Percentiles rank a stretch among this genome's conserved stretches.
These are phyloP conservation scores for Plumapathes pennacea DNA, from an alignment of 92 coral and sea anemone genomes.

Conservation along the genomic window DNA sequence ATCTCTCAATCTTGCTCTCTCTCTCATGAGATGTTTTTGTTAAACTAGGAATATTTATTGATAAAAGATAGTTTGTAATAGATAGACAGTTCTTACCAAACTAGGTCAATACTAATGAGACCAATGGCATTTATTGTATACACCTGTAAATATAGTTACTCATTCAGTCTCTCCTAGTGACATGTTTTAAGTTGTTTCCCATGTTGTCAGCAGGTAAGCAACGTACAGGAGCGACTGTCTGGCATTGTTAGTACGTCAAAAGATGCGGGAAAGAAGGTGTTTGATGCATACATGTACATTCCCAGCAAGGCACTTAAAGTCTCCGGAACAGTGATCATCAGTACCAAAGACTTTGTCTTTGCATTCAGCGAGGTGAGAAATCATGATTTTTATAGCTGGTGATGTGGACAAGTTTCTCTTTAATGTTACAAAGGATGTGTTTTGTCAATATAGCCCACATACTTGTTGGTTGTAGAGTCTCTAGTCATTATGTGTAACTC, in stretches of 20 bases:
- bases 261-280: conserved; percentile 81
- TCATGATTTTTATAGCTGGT: too few species aligned
- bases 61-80: too few species aligned
- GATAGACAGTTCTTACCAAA: too few species aligned
- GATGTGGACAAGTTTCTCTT: not conserved
- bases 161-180: too few species aligned
- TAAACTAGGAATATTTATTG: too few species aligned
- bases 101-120: too few species aligned
- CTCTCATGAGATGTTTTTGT: too few species aligned
- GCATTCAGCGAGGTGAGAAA: conserved; percentile 77
- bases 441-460: not conserved
- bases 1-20: too few species aligned
- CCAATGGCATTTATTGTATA: too few species aligned
- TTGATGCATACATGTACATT: conserved; percentile 75
- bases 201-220: conserved; percentile 31
- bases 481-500: too few species aligned
- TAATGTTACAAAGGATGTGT: not conserved
- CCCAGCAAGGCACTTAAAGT: conserved; percentile 84
- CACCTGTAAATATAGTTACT: too few species aligned
- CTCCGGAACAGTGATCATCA: conserved; percentile 82
- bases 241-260: conserved; percentile 58
- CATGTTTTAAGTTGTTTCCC: not conserved
- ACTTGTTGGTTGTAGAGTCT: too few species aligned
- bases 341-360: conserved; percentile 90
- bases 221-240: conserved; percentile 66